Base-by-base conservation (phyloP, 2,888 invertebrate species). In the Pyrrhosoma nymphula region DNA sequence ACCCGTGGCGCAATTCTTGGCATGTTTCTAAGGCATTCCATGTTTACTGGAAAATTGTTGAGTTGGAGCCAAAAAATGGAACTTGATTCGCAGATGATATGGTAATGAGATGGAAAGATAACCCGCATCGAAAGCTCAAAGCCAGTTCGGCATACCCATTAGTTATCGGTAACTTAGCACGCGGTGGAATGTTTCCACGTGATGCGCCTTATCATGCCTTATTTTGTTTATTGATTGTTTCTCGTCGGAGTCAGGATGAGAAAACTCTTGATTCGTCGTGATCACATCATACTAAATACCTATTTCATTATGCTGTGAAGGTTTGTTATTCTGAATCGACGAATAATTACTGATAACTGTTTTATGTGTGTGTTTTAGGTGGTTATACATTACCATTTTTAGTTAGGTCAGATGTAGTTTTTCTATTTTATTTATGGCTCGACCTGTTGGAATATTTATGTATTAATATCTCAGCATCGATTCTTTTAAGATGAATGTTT, bases 41-140 rank as follows among this genome's bases (percentile, higher is more conserved):
- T 35, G 82, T 35, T 82, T 82, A 35, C 82, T 16, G 82, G 82
- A 82, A 82, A 82, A 82, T 35, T 82, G 35, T 82, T 82, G 82
- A 82, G 30, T 16, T 35, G 16, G 82, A 35, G 82, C 82, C 82
- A 82, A 82, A 82, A 30, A 35, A 82, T 35, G 82, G 14, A 82
- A 35, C 82, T 82, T 35, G 30, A 82, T 82, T 82, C 35, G 30
- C 82, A 82, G 26, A 82, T 82, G 82, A 82, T 82, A 82, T 82
- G 82, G 82, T 26, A 16, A 82, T 82, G 35, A 35, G 35, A 82
- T 82, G 82, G 30, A 35, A 82, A 82, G 35, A 16, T 82, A 16
- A 35, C 82, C 18, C 12, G 26, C 82, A 14, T 18, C 12, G 10
- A 30, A 82, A 82, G 12, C 82, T 82, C 82, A 82, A 82, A 82